A percentile compares a stretch with the other conserved stretches of the same genome.
Evolutionary conservation across 35 echinoderm and acorn worm species (phyloP).

Genomic region (Heliocidaris erythrogramma): DNA sequence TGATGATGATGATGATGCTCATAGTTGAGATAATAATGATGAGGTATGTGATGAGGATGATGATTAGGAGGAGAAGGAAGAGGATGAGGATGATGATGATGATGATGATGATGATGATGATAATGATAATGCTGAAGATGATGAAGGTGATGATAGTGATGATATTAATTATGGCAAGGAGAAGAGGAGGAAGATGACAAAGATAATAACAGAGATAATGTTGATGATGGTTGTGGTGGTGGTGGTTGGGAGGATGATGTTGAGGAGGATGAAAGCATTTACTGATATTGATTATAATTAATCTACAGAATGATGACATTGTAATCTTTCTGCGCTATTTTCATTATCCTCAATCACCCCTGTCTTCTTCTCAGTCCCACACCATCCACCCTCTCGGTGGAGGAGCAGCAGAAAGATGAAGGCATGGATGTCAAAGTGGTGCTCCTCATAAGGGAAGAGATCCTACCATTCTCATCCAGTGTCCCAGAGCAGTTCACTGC

Average conservation of each 20-base stretch:
- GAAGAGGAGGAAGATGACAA: background rate
- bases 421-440: constrained; percentile 83
- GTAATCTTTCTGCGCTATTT: background rate
- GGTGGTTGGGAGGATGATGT: background rate
- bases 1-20: background rate
- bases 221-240: background rate
- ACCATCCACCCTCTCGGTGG: constrained; percentile 80
- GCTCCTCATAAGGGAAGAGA: constrained; percentile 74
- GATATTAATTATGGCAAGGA: background rate
- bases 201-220: background rate
- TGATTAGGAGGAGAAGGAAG: background rate
- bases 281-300: no score
- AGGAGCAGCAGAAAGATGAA: constrained; percentile 95
- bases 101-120: background rate
- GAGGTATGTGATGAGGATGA: background rate
- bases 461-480: constrained; percentile 73
- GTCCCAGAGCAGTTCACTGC: constrained; percentile 83
- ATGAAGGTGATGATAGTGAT: background rate
- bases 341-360: background rate
- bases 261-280: background rate
- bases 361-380: constrained; percentile 62
- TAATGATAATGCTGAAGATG: background rate
- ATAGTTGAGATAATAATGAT: background rate
- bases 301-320: background rate
- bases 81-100: background rate